Evolutionary conservation across 2,113 vertebrate genomes (phyloP).

Genomic region (Siniperca knerii): DNA sequence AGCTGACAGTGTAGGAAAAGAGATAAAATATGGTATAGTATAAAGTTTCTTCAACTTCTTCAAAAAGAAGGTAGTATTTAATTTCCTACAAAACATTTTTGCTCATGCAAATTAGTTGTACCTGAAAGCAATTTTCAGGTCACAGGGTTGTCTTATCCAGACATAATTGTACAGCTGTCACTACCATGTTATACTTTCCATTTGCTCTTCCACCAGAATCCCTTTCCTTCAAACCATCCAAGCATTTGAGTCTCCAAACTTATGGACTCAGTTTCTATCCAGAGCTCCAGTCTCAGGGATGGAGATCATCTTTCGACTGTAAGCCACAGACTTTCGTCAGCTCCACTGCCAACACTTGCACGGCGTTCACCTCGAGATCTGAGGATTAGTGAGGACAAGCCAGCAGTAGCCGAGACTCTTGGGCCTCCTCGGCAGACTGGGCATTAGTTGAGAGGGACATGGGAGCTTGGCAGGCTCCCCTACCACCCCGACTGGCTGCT

Average conservation of each 20-base stretch:
- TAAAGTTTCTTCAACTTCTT: background rate
- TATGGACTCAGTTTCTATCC: slow-evolving; percentile 44
- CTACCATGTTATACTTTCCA: slow-evolving; percentile 11
- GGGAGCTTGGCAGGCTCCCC: slow-evolving; percentile 71
- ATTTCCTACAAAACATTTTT: slow-evolving; percentile 6
- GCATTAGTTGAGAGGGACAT: slow-evolving; percentile 75
- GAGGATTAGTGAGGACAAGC: slow-evolving; percentile 73
- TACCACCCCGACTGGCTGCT: slow-evolving; percentile 63
- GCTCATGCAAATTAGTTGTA: slow-evolving; percentile 2
- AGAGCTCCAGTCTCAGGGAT: slow-evolving; percentile 24
- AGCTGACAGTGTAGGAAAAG: background rate
- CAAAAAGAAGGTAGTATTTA: background rate
- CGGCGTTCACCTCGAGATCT: slow-evolving; percentile 64
- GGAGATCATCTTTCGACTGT: slow-evolving; percentile 41
- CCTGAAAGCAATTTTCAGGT: background rate
- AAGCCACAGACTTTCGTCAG: slow-evolving; percentile 45
- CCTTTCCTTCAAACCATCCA: slow-evolving; percentile 11
- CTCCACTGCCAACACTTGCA: slow-evolving; percentile 50
- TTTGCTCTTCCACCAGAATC: slow-evolving; percentile 24
- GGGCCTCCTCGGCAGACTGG: slow-evolving; percentile 66
- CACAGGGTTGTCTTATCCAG: slow-evolving; percentile 2
- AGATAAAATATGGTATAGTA: background rate
- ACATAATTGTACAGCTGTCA: slow-evolving; percentile 31
- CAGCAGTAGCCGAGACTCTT: slow-evolving; percentile 60
- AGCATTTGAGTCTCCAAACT: slow-evolving; percentile 34